These are phyloP conservation scores for Leptobrachium leishanense DNA, from an alignment of 2,113 vertebrate genomes.

Conservation along the genomic window DNA sequence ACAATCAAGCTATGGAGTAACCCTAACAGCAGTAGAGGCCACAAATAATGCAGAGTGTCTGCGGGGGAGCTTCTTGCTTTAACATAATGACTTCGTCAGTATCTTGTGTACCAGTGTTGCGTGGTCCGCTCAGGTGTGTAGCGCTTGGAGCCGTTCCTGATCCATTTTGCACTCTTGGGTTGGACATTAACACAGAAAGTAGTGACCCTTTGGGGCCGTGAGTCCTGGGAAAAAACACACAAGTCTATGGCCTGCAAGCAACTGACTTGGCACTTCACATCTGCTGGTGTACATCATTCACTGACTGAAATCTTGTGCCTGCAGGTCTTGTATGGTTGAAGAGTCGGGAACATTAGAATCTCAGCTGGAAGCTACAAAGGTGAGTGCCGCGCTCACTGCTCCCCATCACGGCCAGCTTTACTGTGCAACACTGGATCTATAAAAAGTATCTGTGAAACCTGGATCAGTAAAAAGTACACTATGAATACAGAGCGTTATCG, in stretches of 20 bases:
- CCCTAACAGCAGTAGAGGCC: too few species aligned
- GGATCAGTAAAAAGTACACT: too few species aligned
- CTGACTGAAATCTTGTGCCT: constrained; percentile 62
- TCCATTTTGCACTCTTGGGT: background rate
- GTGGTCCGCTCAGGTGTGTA: background rate
- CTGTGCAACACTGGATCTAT: too few species aligned
- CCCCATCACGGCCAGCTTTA: too few species aligned
- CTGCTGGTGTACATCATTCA: constrained; percentile 9
- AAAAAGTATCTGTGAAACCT: too few species aligned
- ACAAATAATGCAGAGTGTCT: too few species aligned
- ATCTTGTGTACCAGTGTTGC: too few species aligned
- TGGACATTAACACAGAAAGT: background rate
- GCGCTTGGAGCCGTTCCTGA: constrained; percentile 5
- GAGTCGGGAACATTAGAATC: constrained; percentile 96
- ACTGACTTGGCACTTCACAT: constrained; percentile 51
- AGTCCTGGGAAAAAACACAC: background rate
- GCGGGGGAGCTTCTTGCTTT: too few species aligned
- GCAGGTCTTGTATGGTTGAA: constrained; percentile 98
- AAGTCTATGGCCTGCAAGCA: constrained; percentile 5
- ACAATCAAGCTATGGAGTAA: too few species aligned
- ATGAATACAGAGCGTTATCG: too few species aligned
- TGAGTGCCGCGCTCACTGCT: constrained; percentile 56
- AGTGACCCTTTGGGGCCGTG: background rate
- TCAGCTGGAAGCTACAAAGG: constrained; percentile 96
- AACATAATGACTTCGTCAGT: too few species aligned